Evolutionary conservation across 2,797 vertebrate genomes (phyloP), one percentile per base, ranked within the genome.

Genomic region (Heliangelus exortis): DNA sequence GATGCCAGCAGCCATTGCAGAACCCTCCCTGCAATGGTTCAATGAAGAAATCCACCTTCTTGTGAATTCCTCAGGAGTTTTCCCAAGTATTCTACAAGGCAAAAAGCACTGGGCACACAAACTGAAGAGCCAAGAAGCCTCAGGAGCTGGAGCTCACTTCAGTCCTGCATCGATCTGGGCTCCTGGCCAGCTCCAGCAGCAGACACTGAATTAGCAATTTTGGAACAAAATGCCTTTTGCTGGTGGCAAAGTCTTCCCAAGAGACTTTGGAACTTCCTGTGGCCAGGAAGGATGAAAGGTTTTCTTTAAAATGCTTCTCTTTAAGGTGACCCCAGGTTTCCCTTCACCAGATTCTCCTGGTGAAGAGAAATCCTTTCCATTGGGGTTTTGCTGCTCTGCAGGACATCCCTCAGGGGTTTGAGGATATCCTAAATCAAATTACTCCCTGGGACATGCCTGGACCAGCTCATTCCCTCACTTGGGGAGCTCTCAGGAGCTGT

Each of bases 1-100:
- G 95, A 20, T 93, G 94, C 86, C 95, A 93, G 90, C 29, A 96
- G 78, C 83, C 22, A 28, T 25, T 65, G 53, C 81, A 65, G 29
- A 33, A 84, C 13, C 1, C 2, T 6, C 54, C n/a, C 90, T 6
- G 72, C 67, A 8, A 20, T 0, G 26, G 43, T 16, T 3, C 8
- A 54, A 23, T 4, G 4, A 6, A 12, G 72, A 57, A 76, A 51
- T 0, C 43, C 73, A 25, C 31, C 41, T 57, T 8, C 55, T 36
- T 2, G 2, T 2, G 31, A 71, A 54, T 45, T 34, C 71, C 59
- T 45, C 2, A 0, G 10, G 55, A 63, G 10, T 90, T 68, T 63
- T 48, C 68, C 84, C 26, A 34, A 43, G 41, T 29, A 4, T 33
- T 51, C 72, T 14, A 14, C 4, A 1, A 4, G 0, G 1, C 31